Evolutionary conservation across 2,888 invertebrate genomes (phyloP).

Genomic region (Smittia aterrima): DNA sequence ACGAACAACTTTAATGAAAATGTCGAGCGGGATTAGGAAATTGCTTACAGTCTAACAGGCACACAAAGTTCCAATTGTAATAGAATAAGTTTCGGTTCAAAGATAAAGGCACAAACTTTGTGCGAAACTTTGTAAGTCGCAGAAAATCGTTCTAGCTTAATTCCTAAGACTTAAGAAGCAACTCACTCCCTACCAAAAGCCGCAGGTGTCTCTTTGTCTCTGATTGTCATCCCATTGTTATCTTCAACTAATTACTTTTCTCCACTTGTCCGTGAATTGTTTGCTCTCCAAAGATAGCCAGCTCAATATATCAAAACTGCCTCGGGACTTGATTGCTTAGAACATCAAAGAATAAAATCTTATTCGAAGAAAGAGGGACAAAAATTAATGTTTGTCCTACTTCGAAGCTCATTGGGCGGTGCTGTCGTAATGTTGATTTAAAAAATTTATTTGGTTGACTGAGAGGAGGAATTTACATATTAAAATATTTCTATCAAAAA

Average conservation of each 20-base stretch:
- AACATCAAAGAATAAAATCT: not conserved
- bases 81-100: not conserved
- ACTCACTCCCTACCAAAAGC: not conserved
- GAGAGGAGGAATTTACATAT: conserved; percentile 14
- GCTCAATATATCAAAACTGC: not conserved
- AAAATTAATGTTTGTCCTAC: no score
- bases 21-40: not conserved
- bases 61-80: not conserved
- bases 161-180: not conserved
- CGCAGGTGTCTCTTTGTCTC: not conserved
- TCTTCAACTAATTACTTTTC: not conserved
- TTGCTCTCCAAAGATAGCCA: not conserved
- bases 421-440: not conserved
- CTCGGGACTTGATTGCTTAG: not conserved
- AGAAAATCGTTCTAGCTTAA: not conserved
- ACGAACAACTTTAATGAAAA: conserved; percentile 20
- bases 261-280: conserved; percentile 6
- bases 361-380: no score
- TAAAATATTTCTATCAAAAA: conserved; percentile 12
- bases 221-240: not conserved
- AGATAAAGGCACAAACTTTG: not conserved
- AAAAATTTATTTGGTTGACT: conserved; percentile 16
- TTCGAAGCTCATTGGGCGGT: not conserved
- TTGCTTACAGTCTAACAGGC: conserved; percentile 12
- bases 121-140: not conserved